Evolutionary conservation across 2,113 vertebrate genomes (phyloP).

Genomic region (Xyliphius kryptos): DNA sequence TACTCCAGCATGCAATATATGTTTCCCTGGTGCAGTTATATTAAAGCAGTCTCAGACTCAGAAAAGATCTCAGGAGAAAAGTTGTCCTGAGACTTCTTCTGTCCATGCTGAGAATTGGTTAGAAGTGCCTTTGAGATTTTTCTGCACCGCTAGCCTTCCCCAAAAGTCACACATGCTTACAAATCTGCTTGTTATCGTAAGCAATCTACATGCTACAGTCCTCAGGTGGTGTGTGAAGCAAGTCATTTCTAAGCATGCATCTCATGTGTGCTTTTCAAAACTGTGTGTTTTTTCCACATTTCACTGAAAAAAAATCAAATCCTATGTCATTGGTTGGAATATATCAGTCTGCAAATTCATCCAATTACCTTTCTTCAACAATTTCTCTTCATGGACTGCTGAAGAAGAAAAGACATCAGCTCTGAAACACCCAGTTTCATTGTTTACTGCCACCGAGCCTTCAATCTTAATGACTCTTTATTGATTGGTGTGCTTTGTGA

Average conservation of each 20-base stretch:
- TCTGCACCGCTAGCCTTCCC: neutral
- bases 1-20: neutral
- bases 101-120: neutral
- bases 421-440: slow-evolving; percentile 8
- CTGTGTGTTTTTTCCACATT: neutral
- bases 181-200: neutral
- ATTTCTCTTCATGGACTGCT: slow-evolving; percentile 15
- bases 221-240: neutral
- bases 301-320: neutral
- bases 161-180: neutral
- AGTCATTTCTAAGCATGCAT: slow-evolving; percentile 2
- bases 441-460: slow-evolving; percentile 32
- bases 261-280: neutral
- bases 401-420: slow-evolving; percentile 27
- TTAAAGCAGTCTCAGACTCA: neutral
- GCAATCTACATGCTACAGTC: neutral
- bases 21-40: neutral
- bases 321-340: neutral
- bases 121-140: neutral
- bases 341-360: too few relatives aligned
- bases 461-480: slow-evolving; percentile 38
- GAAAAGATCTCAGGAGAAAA: neutral
- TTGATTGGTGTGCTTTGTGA: slow-evolving; percentile 29
- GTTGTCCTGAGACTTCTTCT: neutral
- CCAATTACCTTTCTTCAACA: too few relatives aligned